Base-by-base conservation (phyloP, 2,797 vertebrate species). In the Megaceryle alcyon region DNA sequence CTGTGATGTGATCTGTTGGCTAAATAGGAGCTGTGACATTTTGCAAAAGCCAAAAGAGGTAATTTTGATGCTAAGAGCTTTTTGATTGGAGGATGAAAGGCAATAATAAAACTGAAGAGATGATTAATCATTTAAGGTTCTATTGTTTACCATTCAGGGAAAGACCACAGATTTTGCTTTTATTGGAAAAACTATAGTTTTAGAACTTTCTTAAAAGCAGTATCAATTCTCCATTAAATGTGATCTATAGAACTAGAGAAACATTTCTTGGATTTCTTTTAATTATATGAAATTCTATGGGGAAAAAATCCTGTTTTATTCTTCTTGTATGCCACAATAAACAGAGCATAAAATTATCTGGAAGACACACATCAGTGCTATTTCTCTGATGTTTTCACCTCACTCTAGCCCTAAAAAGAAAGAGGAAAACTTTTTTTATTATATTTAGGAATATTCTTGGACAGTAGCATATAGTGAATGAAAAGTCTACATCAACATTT, bases 1-100 rank as follows among this genome's bases (percentile, higher is more conserved):
- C 3, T 65, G 59, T 59, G 83, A 96, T 82, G 70, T 96, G 94
- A 96, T 98, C 95, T 90, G 73, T 96, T 96, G 90, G 86, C 85
- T 96, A 95, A 97, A 95, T 92, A 93, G 94, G 66, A 94, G 92
- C 77, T 48, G 54, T 96, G 96, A 97, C 95, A 97, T 96, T 97
- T 97, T 94, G 82, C 70, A 94, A 88, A 97, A 95, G 79, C 86
- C 94, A 87, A 76, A 96, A 91, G 86, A 92, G 64, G 92, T 82
- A 95, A 97, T 96, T 96, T 91, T 79, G 77, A 82, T 80, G 86
- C 35, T 82, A 87, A 71, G 86, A 95, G 54, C 82, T 96, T 96
- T 95, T 94, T 91, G 88, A 94, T 53, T 95, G 82, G 79, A 87
- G 77, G 63, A 56, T 93, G 78, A 94, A 94, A 97, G 89, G 91